These are phyloP conservation scores for Frankliniella intonsa DNA, from an alignment of 2,888 invertebrate genomes.

Conservation along the genomic window DNA sequence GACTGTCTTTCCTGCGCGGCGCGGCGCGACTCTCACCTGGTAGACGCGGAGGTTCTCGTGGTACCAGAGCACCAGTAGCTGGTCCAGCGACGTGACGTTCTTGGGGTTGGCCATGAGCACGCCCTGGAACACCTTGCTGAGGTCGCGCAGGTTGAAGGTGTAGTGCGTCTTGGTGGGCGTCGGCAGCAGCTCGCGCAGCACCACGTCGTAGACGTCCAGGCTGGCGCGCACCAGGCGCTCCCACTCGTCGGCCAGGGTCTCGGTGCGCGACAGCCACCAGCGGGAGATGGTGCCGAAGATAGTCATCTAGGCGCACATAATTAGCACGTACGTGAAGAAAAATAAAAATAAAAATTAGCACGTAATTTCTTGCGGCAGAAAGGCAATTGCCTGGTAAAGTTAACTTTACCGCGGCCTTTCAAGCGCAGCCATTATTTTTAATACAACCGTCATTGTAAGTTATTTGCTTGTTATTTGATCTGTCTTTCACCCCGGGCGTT, in stretches of 20 bases:
- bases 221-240: slow-evolving; percentile 59
- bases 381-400: too few relatives aligned
- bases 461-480: too few relatives aligned
- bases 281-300: slow-evolving; percentile 68
- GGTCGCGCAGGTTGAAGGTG: slow-evolving; percentile 81
- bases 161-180: slow-evolving; percentile 89
- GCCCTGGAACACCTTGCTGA: slow-evolving; percentile 79
- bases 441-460: too few relatives aligned
- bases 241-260: slow-evolving; percentile 37
- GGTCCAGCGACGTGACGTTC: slow-evolving; percentile 54
- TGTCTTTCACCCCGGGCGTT: too few relatives aligned
- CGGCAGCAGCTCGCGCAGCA: slow-evolving; percentile 68
- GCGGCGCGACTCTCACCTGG: slow-evolving; percentile 30
- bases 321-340: too few relatives aligned
- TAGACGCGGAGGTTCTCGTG: slow-evolving; percentile 85
- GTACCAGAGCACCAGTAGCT: slow-evolving; percentile 75
- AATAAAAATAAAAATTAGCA: too few relatives aligned
- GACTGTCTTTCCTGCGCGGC: neutral
- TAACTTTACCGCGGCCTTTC: too few relatives aligned
- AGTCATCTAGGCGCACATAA: slow-evolving; percentile 46
- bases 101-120: slow-evolving; percentile 66
- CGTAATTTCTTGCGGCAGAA: too few relatives aligned
- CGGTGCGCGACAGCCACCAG: slow-evolving; percentile 57
- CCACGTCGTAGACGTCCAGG: slow-evolving; percentile 60
- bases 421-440: too few relatives aligned